A percentile compares a stretch with the other conserved stretches of the same genome.
phyloP scores from a whole-genome alignment of 2,797 vertebrate species.

The Poeciliopsis paucimaculata region DNA sequence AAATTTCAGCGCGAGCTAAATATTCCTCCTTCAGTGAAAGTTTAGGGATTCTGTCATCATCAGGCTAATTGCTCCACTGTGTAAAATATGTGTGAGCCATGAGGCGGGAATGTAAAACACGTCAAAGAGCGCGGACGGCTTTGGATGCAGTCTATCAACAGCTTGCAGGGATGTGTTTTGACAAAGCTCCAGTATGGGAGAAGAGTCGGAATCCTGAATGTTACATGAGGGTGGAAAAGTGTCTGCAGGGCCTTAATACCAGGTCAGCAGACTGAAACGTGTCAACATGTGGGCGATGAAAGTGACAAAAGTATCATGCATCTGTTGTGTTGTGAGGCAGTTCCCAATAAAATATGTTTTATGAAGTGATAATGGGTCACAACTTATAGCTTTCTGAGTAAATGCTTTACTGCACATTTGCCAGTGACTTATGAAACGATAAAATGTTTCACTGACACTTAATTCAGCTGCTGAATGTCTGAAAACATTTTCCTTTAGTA shows the following conservation, averaged over 20 bases:
- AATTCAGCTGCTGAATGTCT: not conserved
- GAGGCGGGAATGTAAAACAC: conserved; percentile 66
- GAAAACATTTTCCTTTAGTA: conserved; percentile 5
- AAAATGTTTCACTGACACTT: not conserved
- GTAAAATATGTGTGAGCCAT: conserved; percentile 42
- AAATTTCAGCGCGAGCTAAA: conserved; percentile 40
- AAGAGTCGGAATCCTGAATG: conserved; percentile 32
- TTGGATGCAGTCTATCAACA: conserved; percentile 58
- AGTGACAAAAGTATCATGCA: not conserved
- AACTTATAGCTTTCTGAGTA: not conserved
- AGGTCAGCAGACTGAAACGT: conserved; percentile 29
- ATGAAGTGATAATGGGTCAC: not conserved
- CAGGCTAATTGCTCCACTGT: conserved; percentile 31
- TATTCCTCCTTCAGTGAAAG: conserved; percentile 38
- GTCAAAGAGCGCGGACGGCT: conserved; percentile 48
- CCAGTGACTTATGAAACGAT: not conserved
- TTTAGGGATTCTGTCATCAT: conserved; percentile 67
- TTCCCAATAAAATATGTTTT: not conserved
- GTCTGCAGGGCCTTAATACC: conserved; percentile 15
- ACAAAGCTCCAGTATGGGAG: conserved; percentile 35
- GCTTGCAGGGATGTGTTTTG: conserved; percentile 51
- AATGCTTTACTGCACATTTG: not conserved
- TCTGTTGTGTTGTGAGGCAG: not conserved
- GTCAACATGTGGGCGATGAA: conserved; percentile 10
- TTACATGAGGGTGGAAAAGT: conserved; percentile 33